Conservation (phyloP, 1,140 invertebrate genomes). For the Belonocnema kinseyi region DNA sequence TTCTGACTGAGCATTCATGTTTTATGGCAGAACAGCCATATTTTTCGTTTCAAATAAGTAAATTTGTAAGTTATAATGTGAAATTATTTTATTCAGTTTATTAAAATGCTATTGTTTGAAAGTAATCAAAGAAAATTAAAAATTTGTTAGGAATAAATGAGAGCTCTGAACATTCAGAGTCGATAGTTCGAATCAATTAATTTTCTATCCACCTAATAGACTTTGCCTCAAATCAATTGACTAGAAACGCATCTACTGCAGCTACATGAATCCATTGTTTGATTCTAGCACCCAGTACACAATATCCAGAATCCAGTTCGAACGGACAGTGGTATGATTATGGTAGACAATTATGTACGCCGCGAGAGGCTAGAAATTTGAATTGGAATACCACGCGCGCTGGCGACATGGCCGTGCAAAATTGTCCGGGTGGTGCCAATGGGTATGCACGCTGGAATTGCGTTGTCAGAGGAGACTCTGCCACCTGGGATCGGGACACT, state of each 20-base stretch:
- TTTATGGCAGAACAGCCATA: no score
- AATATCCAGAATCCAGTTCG: conserved; percentile 65
- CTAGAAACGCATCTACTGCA: neutral
- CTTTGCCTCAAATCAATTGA: neutral
- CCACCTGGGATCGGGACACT: conserved; percentile 83
- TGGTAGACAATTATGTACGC: conserved; percentile 78
- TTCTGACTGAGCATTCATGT: no score
- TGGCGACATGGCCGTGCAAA: conserved; percentile 87
- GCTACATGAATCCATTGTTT: conserved; percentile 12
- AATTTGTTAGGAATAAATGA: no score
- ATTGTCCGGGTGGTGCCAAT: conserved; percentile 91
- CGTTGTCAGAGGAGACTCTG: conserved; percentile 65
- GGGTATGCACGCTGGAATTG: conserved; percentile 90
- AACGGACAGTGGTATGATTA: conserved; percentile 68
- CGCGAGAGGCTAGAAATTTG: conserved; percentile 84
- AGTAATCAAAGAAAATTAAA: no score
- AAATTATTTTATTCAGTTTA: no score
- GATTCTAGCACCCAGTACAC: conserved; percentile 65
- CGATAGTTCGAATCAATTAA: neutral
- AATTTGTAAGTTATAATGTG: no score
- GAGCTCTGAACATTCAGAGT: no score
- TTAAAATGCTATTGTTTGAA: no score
- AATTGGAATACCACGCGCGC: conserved; percentile 92
- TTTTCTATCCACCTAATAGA: neutral
- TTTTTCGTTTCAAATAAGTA: no score